These are phyloP conservation scores for Macquaria australasica DNA, from an alignment of 2,113 vertebrate genomes.

Conservation along the genomic window DNA sequence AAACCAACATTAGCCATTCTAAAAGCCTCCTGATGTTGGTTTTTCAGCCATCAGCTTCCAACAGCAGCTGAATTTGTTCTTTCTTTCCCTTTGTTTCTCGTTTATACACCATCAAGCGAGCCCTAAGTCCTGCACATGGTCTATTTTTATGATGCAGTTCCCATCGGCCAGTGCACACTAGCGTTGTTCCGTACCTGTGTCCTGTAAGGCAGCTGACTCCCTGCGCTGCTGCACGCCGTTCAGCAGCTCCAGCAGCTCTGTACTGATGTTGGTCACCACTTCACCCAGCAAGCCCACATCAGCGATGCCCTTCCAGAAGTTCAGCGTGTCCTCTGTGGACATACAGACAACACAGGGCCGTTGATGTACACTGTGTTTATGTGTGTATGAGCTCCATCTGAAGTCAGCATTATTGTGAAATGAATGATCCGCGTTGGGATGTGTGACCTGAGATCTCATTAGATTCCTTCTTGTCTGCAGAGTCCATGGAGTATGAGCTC, in stretches of 20 bases:
- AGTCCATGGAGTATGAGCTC: constrained; percentile 83
- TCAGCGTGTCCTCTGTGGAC: constrained; percentile 92
- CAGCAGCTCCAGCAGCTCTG: constrained; percentile 93
- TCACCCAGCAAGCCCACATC: constrained; percentile 98
- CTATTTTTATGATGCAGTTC: neutral
- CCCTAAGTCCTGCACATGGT: too few species aligned
- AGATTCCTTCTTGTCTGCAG: constrained; percentile 85
- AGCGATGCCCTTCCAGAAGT: constrained; percentile 98
- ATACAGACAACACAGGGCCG: neutral
- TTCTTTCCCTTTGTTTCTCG: constrained; percentile 27
- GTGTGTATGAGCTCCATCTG: neutral
- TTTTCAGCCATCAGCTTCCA: neutral
- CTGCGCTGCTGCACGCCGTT: constrained; percentile 90
- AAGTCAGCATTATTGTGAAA: neutral
- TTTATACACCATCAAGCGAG: neutral
- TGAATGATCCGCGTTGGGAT: neutral
- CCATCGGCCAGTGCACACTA: neutral
- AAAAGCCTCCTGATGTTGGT: neutral
- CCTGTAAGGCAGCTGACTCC: constrained; percentile 88
- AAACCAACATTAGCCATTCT: neutral
- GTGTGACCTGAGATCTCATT: constrained; percentile 93
- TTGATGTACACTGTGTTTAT: neutral
- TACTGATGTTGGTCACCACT: constrained; percentile 95
- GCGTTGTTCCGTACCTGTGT: constrained; percentile 86
- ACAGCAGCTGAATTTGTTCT: constrained; percentile 59